Evolutionary conservation across 2,888 invertebrate species (phyloP), one percentile per base, ranked within the genome.

Genomic region (Dolomedes plantarius): DNA sequence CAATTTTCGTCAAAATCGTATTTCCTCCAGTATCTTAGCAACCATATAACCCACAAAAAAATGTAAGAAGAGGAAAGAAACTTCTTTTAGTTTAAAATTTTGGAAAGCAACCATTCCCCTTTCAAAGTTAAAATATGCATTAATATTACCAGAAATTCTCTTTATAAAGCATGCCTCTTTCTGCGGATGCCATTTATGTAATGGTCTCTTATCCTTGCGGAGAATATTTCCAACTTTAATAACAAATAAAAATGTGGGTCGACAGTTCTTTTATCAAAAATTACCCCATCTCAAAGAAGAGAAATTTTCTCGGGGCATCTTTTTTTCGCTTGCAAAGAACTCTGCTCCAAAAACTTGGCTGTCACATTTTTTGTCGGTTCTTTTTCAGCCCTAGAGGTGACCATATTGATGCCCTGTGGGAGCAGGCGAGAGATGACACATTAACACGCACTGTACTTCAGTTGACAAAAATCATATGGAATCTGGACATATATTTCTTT

Each of bases 241-340:
- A 46, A 46, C 41, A 46, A 46, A 46, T 46, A 46, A 5, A 16
- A 46, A 46, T 46, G 9, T 46, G 41, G 41, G 41, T 46, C 64
- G 64, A 65, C 64, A 65, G 64, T 65, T 29, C 64, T 65, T 65
- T 65, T 65, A 28, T 65, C 64, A 65, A 65, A 65, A 65, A 65
- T 65, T 65, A 65, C 64, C n/a, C 64, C 31, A 29, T 65, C 64
- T 28, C 31, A 62, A 62, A 56, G 28, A 65, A 29, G 50, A 65
- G 29, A 13, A 28, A 65, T 65, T 65, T 65, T 31, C 28, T 29
- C 29, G 16, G 29, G 31, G 29, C 62, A 65, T 65, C 29, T 29
- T 31, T 16, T 65, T 1, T 29, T 65, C 29, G n/a, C 29, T 1
- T 27, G 9, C 36, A 46, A 46, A 46, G 41, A 16, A 46, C 41